These are phyloP conservation scores for Drosophila eugracilis DNA, from an alignment of 1,140 invertebrate genomes.

Conservation along the genomic window DNA sequence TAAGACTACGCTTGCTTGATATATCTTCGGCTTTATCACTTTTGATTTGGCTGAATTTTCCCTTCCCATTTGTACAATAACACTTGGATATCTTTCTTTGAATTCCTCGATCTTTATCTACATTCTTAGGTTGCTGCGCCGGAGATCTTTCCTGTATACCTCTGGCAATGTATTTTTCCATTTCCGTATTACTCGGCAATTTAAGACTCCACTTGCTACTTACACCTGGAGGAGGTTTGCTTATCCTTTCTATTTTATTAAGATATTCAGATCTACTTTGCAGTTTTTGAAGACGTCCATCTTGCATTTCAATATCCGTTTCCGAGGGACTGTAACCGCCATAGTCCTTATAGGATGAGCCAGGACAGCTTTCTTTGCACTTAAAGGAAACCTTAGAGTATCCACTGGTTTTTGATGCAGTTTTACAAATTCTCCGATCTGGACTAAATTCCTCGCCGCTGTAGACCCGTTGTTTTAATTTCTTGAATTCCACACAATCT, in stretches of 20 bases:
- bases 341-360: slow-evolving; percentile 7
- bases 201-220: not conserved
- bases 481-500: not conserved
- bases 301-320: slow-evolving; percentile 13
- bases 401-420: not conserved
- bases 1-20: not conserved
- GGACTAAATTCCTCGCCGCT: slow-evolving; percentile 12
- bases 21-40: not conserved
- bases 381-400: not conserved
- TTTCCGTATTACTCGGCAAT: slow-evolving; percentile 5
- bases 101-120: too few species aligned
- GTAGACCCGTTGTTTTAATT: not conserved
- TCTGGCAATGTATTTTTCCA: not conserved
- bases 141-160: too few species aligned
- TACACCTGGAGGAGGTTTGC: slow-evolving; percentile 20
- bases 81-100: not conserved
- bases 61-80: not conserved
- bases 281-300: too few species aligned
- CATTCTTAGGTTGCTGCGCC: too few species aligned
- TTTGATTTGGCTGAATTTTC: not conserved
- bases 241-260: slow-evolving; percentile 34
- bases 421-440: not conserved
- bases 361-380: not conserved
- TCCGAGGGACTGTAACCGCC: slow-evolving; percentile 47
- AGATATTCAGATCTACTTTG: not conserved